Evolutionary conservation across 2,888 invertebrate genomes (phyloP), one percentile per base, ranked within the genome.

Genomic region (Amphipoea oculea): DNA sequence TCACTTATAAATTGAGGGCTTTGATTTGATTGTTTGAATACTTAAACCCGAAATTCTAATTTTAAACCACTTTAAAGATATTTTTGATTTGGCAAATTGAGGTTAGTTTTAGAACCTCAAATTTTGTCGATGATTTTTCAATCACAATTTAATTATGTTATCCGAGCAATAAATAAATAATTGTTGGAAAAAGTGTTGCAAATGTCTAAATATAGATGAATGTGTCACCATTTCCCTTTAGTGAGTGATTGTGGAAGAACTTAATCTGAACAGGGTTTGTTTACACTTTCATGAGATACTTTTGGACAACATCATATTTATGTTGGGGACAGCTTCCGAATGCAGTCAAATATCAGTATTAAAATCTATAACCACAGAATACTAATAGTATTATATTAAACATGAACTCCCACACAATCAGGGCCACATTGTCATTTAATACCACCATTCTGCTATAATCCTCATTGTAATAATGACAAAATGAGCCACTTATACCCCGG

Each of bases 381-480:
- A 85, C 14, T 48, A 1, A 63, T 5, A 23, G 29, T 60, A 60
- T n/a, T 57, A 42, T 42, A 42, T 78, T n/a, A 36, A 57, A 51
- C 9, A 63, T 6, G 11, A 54, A 1, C 65, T 36, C 57, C 48
- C 36, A 73, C 63, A 72, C 73, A 84, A 84, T 84, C 74, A 78
- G 36, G n/a, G 69, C 12, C 17, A 42, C 40, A 86, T 84, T 83
- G 83, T 86, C 69, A 73, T 51, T 11, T 60, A 54, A 75, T 23
- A 48, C 70, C 69, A 23, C 71, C 48, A 60, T 86, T 67, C 65
- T 20, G 40, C 57, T 29, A 80, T 79, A 62, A 86, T 76, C 62
- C 48, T 69, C 74, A 80, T 83, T 60, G 74, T 72, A 75, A 83
- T 84, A 84, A 87, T 80, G 57, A 73, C 72, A 48, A 67, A 85